phyloP scores from a whole-genome alignment of 2,113 vertebrate genomes.

The Seriola aureovittata region DNA sequence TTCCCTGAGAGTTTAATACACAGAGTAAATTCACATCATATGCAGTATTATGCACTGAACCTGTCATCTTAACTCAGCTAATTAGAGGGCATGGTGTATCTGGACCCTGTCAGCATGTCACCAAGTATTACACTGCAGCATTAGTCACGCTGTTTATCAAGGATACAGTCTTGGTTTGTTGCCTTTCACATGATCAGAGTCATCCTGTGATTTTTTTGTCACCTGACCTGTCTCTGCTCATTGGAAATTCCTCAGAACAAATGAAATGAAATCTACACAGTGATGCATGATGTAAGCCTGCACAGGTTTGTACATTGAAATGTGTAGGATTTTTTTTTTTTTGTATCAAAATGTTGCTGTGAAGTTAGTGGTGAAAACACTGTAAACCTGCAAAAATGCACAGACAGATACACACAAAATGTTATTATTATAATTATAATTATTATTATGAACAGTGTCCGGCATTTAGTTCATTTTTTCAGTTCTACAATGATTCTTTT shows the following conservation, averaged over 20 bases:
- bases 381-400: conserved; percentile 45
- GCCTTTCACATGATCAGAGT: conserved; percentile 54
- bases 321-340: not conserved
- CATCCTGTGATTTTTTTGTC: conserved; percentile 49
- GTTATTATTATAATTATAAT: not conserved
- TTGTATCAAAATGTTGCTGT: conserved; percentile 41
- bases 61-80: conserved; percentile 68
- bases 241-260: conserved; percentile 40
- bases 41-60: conserved; percentile 61
- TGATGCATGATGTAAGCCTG: conserved; percentile 43
- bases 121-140: conserved; percentile 51
- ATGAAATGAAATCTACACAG: conserved; percentile 30
- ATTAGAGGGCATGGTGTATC: conserved; percentile 61
- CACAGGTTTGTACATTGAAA: conserved; percentile 35
- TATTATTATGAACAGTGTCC: conserved; percentile 29
- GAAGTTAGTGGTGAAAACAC: conserved; percentile 49
- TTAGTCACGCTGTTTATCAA: conserved; percentile 64
- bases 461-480: conserved; percentile 20
- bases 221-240: conserved; percentile 40
- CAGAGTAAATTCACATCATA: conserved; percentile 45
- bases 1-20: conserved; percentile 46
- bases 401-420: conserved; percentile 19
- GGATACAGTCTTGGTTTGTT: conserved; percentile 52
- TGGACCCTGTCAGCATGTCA: conserved; percentile 67
- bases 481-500: conserved; percentile 9